Base-by-base conservation (phyloP, 2,888 invertebrate genomes). In the Allolobophora icterica region DNA sequence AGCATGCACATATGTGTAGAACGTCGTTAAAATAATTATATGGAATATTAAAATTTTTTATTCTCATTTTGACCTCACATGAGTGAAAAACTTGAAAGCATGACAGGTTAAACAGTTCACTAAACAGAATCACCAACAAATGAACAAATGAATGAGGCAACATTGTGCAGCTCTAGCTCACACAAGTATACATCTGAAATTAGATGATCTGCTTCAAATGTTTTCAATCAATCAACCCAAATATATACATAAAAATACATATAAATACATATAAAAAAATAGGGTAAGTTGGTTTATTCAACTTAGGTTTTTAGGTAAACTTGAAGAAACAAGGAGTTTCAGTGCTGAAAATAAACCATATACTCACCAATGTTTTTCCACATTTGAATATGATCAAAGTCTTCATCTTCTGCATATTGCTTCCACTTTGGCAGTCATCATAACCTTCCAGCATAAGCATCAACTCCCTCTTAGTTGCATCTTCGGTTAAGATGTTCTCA, bases 291-390 rank as follows among this genome's bases (percentile, higher is more conserved):
- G 30, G 30, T 71, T 71, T 71, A 11, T 71, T 21, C 52, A 71
- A n/a, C 24, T 52, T 52, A 24, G 52, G 24, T 24, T 52, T 52
- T 24, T 52, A 3, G 45, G 19, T 24, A 45, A 11, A 24, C 24
- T 24, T 71, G 71, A n/a, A 71, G 13, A 52, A 52, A 52, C 24
- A 52, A 52, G 52, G 52, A 30, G 6, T 71, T 71, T 71, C 8
- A 87, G 30, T 21, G 2, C 4, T 84, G 84, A 84, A 33, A 21
- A 35, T n/a, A 34, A 87, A 87, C 34, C 35, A 34, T 35, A 15
- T 8, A 87, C 87, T 87, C 87, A 87, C 87, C 87, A 87, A 87
- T 24, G 87, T 87, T 38, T 87, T 87, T 15, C 87, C 87, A 87
- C 87, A 87, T 35, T 87, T 87, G 38, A 87, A 87, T 35, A 87